phyloP scores from a whole-genome alignment of 2,113 vertebrate species.

The Antechinus stuartii region DNA sequence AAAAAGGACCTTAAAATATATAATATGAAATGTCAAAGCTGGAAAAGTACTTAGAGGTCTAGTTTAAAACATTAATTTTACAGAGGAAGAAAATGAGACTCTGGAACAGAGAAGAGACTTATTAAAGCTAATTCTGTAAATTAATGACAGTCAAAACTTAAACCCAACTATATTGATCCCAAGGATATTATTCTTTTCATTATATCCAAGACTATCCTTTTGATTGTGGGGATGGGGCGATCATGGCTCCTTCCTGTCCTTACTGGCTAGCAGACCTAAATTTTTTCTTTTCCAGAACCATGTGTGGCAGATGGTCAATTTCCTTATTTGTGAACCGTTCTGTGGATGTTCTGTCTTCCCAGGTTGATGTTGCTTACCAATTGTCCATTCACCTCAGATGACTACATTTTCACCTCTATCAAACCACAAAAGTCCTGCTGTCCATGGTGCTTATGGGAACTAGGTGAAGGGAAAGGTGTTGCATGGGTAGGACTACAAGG shows the following conservation, averaged over 20 bases:
- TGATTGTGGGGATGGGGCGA: neutral
- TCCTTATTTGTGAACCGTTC: neutral
- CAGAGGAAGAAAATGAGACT: neutral
- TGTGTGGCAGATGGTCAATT: neutral
- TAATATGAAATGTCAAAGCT: neutral
- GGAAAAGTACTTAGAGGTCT: neutral
- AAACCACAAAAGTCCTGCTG: neutral
- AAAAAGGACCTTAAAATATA: no score
- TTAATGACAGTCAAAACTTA: neutral
- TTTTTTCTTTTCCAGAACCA: neutral
- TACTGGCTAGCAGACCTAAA: neutral
- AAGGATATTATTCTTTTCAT: neutral
- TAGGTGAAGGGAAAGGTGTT: neutral
- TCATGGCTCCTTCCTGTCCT: neutral
- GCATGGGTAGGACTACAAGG: neutral
- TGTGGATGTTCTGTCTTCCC: neutral
- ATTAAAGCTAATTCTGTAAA: neutral
- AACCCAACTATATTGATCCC: neutral
- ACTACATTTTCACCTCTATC: neutral
- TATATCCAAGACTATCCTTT: neutral
- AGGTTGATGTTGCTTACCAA: neutral
- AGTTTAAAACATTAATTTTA: neutral
- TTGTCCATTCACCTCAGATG: neutral
- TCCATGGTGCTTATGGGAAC: neutral
- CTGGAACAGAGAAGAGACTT: neutral